Conservation (phyloP, 2,797 vertebrate species). For the Poeciliopsis turneri region DNA sequence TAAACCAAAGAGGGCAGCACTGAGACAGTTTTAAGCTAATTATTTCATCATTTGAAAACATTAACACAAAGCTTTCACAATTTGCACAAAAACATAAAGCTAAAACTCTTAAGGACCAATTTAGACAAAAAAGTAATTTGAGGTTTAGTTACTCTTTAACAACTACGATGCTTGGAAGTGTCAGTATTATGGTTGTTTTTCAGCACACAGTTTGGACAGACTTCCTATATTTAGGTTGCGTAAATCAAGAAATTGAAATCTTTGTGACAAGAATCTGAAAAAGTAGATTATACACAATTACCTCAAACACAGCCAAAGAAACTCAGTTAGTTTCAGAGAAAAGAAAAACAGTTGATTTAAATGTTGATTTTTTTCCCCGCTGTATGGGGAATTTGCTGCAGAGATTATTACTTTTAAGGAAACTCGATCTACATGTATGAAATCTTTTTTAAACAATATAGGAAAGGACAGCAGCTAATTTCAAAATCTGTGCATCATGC, state of each 20-base stretch:
- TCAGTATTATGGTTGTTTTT: neutral
- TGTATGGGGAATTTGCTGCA: conserved; percentile 53
- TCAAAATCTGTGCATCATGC: conserved; percentile 61
- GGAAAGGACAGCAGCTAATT: conserved; percentile 70
- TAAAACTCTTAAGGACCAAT: neutral
- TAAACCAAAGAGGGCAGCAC: neutral
- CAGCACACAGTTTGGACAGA: neutral
- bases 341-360: neutral
- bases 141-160: neutral
- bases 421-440: conserved; percentile 40
- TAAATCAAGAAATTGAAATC: neutral
- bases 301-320: neutral
- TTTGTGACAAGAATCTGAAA: neutral
- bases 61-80: neutral
- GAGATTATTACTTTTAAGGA: conserved; percentile 54
- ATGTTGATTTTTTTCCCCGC: neutral
- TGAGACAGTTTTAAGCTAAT: neutral
- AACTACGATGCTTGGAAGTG: neutral
- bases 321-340: neutral
- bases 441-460: conserved; percentile 50
- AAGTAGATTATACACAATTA: neutral
- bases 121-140: neutral
- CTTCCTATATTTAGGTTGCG: neutral
- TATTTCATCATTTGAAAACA: neutral
- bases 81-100: neutral